phyloP scores from a whole-genome alignment of 1,140 invertebrate species.

The Ceratosolen fusciceps region DNA sequence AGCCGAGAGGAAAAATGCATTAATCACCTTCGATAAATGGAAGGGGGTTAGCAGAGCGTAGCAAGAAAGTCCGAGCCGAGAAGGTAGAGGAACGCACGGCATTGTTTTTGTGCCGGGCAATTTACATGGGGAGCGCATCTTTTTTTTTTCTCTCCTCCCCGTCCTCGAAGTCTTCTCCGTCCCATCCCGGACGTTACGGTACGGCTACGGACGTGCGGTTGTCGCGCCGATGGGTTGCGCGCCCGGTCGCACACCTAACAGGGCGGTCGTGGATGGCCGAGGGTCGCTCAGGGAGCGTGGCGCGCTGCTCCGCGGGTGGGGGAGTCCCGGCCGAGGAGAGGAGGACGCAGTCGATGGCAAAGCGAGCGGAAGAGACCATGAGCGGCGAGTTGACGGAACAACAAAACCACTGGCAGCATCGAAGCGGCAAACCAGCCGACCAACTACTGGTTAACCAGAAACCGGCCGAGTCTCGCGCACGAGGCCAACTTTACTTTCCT shows the following conservation, averaged over 20 bases:
- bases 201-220: constrained; percentile 39
- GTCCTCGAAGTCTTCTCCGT: background rate
- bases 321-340: constrained; percentile 42
- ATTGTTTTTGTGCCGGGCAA: constrained; percentile 57
- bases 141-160: constrained; percentile 22
- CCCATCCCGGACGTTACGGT: constrained; percentile 51
- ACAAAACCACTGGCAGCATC: constrained; percentile 59
- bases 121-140: constrained; percentile 54
- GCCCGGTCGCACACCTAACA: too few relatives aligned
- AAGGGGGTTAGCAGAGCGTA: background rate
- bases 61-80: constrained; percentile 21
- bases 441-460: constrained; percentile 55
- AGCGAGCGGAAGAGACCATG: constrained; percentile 36
- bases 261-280: too few relatives aligned
- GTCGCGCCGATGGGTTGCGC: background rate
- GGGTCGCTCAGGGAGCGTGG: too few relatives aligned
- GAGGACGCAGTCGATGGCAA: constrained; percentile 48
- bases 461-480: constrained; percentile 47
- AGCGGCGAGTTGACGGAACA: constrained; percentile 63
- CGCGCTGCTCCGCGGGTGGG: too few relatives aligned
- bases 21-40: constrained; percentile 36
- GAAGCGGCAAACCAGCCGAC: constrained; percentile 54
- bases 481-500: constrained; percentile 66
- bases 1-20: constrained; percentile 1
- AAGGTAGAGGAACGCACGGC: constrained; percentile 23